phyloP scores from a whole-genome alignment of 1,140 invertebrate species.

The Saccostrea glomerata region DNA sequence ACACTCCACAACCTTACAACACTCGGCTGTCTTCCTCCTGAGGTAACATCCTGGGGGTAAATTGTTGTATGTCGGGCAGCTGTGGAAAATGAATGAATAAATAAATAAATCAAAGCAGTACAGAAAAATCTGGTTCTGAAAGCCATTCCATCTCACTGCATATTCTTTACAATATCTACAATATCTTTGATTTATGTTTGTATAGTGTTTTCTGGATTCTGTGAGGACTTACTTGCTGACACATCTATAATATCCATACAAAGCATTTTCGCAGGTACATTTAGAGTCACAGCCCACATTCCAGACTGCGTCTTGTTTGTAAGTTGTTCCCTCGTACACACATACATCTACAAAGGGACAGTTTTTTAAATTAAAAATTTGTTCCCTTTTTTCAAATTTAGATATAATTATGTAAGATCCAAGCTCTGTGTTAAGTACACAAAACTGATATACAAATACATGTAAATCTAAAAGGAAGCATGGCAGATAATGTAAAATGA shows the following conservation, averaged over 20 bases:
- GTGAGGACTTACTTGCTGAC: conserved; percentile 40
- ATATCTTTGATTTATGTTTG: background rate
- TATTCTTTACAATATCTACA: background rate
- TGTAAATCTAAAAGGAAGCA: no score
- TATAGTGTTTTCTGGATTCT: background rate
- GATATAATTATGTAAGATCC: no score
- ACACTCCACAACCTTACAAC: conserved; percentile 66
- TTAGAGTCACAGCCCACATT: conserved; percentile 62
- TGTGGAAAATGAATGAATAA: conserved; percentile 43
- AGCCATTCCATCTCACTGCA: no score
- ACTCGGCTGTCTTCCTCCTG: conserved; percentile 61
- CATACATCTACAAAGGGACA: conserved; percentile 63
- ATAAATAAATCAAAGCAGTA: no score
- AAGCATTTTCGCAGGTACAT: conserved; percentile 71
- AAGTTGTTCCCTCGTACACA: conserved; percentile 66
- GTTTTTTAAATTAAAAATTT: background rate
- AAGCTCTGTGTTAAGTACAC: no score
- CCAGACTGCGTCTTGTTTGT: conserved; percentile 69
- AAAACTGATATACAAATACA: no score
- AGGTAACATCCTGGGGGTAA: conserved; percentile 63
- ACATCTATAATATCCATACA: conserved; percentile 71
- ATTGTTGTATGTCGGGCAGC: conserved; percentile 71
- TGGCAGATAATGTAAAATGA: no score
- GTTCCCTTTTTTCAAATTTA: no score
- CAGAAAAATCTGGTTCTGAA: no score